Evolutionary conservation across 2,113 vertebrate species (phyloP), one percentile per base, ranked within the genome.

Genomic region (Asarcornis scutulata): DNA sequence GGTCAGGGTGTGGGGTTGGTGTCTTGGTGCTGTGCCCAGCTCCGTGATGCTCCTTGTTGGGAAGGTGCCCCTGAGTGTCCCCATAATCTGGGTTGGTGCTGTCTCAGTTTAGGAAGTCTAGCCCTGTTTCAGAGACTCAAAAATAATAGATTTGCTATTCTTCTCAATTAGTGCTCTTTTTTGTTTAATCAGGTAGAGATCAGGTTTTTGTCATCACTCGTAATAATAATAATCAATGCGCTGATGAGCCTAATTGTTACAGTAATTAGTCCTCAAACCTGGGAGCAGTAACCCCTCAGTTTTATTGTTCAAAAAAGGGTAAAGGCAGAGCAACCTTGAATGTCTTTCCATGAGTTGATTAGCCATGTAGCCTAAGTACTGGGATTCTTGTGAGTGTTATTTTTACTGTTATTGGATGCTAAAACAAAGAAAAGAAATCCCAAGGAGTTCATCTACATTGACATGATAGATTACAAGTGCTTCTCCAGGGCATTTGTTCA

Each of bases 401-500:
- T 96, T 79, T 92, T 79, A 85, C 73, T 86, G 87, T 93, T 97
- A 74, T 90, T 95, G 90, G 64, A 95, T 90, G 92, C 81, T 83
- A 89, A 95, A 93, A 95, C 95, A 95, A 97, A 96, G 96, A 88
- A 91, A 79, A 89, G 77, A 94, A 95, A 97, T 97, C 95, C 92
- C 86, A 4, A 93, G 95, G 96, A 95, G 46, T 96, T 88, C 91
- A 96, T 97, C 93, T 94, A 63, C 34, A 89, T 55, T 86, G 94
- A 93, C 83, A 91, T 78, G 11, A 92, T 95, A 97, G 88, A 94
- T 95, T 92, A 76, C 88, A 94, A 95, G 88, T 89, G 91, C 63
- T 93, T 96, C 96, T 97, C 96, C 73, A 89, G 95, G 86, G 93
- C 63, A 96, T 97, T 97, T 96, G 91, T 97, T 93, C 95, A 84